Conservation (phyloP, 1,140 invertebrate genomes). For the Anoplolepis gracilipes region DNA sequence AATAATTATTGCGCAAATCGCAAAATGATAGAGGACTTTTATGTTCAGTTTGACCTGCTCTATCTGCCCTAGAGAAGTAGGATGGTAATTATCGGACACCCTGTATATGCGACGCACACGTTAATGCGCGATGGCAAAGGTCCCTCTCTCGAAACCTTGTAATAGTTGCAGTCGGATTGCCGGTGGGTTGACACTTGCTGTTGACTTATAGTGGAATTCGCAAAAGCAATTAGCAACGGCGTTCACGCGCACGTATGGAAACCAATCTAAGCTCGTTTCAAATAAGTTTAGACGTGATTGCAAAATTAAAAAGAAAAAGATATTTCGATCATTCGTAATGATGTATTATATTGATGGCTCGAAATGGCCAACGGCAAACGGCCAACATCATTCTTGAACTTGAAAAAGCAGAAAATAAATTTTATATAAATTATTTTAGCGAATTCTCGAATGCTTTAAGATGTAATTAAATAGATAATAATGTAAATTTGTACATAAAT, state of each 20-base stretch:
- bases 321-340: neutral
- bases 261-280: neutral
- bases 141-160: conserved; percentile 72
- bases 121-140: conserved; percentile 56
- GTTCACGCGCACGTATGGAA: neutral
- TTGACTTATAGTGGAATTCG: conserved; percentile 37
- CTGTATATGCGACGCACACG: neutral
- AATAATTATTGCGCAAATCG: too few relatives aligned
- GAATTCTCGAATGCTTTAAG: neutral
- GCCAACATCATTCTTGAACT: neutral
- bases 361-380: neutral
- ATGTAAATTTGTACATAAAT: neutral
- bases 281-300: neutral
- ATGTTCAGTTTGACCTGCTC: too few relatives aligned
- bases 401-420: neutral
- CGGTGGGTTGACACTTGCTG: neutral
- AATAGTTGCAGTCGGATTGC: conserved; percentile 74
- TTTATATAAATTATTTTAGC: neutral
- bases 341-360: neutral
- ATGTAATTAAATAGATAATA: neutral
- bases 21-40: too few relatives aligned
- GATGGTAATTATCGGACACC: too few relatives aligned
- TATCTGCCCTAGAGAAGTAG: too few relatives aligned
- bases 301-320: neutral
- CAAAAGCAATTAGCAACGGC: conserved; percentile 3